phyloP scores from a whole-genome alignment of 2,797 vertebrate species.

The Coregonus sp. region DNA sequence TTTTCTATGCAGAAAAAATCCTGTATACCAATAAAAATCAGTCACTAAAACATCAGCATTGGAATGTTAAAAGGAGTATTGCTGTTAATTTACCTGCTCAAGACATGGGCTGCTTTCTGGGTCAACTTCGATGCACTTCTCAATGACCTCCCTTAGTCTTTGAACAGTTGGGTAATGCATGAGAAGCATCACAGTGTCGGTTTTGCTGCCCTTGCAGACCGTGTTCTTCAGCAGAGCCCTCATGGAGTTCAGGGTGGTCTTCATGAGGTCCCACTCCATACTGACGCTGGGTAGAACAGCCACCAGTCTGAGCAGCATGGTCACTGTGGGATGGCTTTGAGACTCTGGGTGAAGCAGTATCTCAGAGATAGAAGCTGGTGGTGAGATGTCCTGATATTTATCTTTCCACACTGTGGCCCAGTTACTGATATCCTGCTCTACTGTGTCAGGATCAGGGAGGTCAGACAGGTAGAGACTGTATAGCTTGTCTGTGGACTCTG shows the following conservation, averaged over 20 bases:
- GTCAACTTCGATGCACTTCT: constrained; percentile 85
- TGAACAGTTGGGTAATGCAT: constrained; percentile 85
- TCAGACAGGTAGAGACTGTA: constrained; percentile 86
- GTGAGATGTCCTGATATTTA: constrained; percentile 86
- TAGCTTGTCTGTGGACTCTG: constrained; percentile 82
- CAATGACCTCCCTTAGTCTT: constrained; percentile 87
- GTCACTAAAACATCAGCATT: no score
- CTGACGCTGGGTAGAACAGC: constrained; percentile 91
- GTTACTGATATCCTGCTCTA: constrained; percentile 87
- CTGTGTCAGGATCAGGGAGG: constrained; percentile 86
- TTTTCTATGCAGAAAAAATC: no score
- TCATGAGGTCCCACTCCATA: constrained; percentile 90
- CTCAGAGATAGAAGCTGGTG: constrained; percentile 90
- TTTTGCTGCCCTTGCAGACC: constrained; percentile 79
- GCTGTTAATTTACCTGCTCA: constrained; percentile 64
- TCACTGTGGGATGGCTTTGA: constrained; percentile 87
- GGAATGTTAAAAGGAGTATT: neutral
- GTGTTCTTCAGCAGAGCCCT: constrained; percentile 85
- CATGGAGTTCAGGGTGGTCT: constrained; percentile 85
- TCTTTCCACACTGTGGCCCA: constrained; percentile 94
- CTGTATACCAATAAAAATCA: no score
- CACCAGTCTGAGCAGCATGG: constrained; percentile 86
- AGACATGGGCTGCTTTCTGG: constrained; percentile 75
- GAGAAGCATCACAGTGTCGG: constrained; percentile 85
- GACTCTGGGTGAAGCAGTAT: constrained; percentile 89